These are phyloP conservation scores for Botia kubotai DNA, from an alignment of 2,797 vertebrate species.

Conservation along the genomic window DNA sequence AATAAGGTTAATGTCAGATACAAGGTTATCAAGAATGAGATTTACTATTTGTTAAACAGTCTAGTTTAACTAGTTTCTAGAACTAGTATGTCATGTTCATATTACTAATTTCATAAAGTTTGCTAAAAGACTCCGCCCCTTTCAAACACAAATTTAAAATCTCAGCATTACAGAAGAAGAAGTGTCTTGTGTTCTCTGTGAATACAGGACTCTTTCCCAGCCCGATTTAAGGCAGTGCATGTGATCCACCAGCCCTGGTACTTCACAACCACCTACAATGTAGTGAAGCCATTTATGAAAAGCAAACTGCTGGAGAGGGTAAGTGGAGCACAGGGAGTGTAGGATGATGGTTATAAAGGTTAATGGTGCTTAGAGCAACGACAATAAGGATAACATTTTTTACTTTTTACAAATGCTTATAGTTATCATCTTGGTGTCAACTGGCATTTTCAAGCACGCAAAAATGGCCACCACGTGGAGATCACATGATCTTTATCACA, in stretches of 20 bases:
- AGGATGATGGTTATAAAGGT: neutral
- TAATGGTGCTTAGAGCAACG: neutral
- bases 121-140: neutral
- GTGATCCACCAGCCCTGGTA: constrained; percentile 98
- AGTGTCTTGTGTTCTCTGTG: constrained; percentile 12
- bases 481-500: too few species aligned
- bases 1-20: too few species aligned
- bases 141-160: neutral
- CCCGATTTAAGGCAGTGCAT: constrained; percentile 94
- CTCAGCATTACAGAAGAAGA: neutral
- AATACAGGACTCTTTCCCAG: constrained; percentile 93
- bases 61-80: neutral
- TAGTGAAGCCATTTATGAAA: constrained; percentile 97
- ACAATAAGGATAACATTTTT: neutral
- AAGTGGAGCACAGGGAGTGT: constrained; percentile 60
- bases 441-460: neutral
- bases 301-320: constrained; percentile 96
- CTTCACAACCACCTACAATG: constrained; percentile 96
- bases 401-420: neutral
- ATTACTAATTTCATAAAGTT: neutral
- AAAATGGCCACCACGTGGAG: too few species aligned
- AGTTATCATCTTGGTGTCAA: neutral
- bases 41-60: too few species aligned
- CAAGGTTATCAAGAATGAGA: too few species aligned
- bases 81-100: too few species aligned